phyloP scores from a whole-genome alignment of 23 tunicate genomes.

The Pegea sp. region DNA sequence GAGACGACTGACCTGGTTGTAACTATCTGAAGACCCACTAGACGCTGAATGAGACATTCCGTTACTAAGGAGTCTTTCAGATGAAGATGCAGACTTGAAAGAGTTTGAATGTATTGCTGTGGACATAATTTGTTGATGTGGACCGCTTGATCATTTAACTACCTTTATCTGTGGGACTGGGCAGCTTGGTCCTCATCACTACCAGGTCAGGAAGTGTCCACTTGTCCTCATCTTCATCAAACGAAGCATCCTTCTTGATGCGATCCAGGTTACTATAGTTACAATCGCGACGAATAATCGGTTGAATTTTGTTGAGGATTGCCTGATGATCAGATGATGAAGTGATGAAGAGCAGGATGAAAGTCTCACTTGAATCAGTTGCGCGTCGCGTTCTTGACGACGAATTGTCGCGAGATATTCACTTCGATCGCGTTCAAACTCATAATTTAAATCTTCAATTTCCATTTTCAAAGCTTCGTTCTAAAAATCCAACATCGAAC shows the following conservation, averaged over 20 bases:
- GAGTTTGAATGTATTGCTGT: no score
- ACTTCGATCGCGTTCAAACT: constrained; percentile 70
- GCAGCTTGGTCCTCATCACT: constrained; percentile 50
- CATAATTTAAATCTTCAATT: constrained; percentile 81
- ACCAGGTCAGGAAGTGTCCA: constrained; percentile 84
- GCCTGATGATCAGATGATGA: no score
- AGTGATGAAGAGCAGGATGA: background rate
- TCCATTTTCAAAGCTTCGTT: constrained; percentile 78
- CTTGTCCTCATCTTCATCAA: constrained; percentile 39
- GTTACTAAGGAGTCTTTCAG: no score
- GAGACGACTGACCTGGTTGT: constrained; percentile 47
- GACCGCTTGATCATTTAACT: background rate
- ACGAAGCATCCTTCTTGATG: constrained; percentile 35
- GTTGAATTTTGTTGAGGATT: constrained; percentile 57
- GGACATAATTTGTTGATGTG: background rate
- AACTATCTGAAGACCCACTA: constrained; percentile 21
- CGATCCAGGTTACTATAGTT: constrained; percentile 78
- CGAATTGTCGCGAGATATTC: constrained; percentile 75
- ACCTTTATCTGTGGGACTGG: constrained; percentile 11
- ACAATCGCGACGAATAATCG: constrained; percentile 81
- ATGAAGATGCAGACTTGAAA: no score
- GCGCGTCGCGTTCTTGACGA: constrained; percentile 62
- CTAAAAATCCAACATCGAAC: constrained; percentile 12
- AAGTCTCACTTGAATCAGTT: constrained; percentile 27
- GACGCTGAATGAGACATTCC: constrained; percentile 20